Evolutionary conservation across 2,797 vertebrate genomes (phyloP), one percentile per base, ranked within the genome.

Genomic region (Coendou prehensilis): DNA sequence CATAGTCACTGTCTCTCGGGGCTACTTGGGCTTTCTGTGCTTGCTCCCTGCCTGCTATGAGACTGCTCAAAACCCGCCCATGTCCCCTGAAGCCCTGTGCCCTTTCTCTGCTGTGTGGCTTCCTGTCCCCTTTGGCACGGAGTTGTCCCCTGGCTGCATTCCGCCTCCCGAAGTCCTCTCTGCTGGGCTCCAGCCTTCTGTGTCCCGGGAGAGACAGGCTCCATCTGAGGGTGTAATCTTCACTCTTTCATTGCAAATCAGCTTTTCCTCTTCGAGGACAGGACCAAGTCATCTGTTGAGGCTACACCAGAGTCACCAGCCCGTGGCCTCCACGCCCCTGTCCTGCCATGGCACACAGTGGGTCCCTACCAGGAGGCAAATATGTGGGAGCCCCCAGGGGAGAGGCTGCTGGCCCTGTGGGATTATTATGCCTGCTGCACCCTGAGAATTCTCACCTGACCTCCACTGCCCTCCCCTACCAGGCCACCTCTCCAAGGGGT

Each of bases 371-470:
- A 67, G 45, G 45, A 80, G 14, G 50, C 67, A 87, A 20, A 7
- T 20, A 33, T 23, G 45, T 73, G 14, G n/a, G 13, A 80, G 26
- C 6, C 3, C 0, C 28, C 14, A n/a, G 50, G 10, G 26, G 45
- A 69, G n/a, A 33, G 26, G 28, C 45, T 50, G 6, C 71, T 41
- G 73, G 52, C 57, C 45, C 45, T 28, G 30, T 17, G 57, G 30
- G 28, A 0, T 45, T 54, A 41, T 52, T 23, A 14, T 14, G 17
- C 4, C 1, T 0, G 26, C n/a, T 83, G 26, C 6, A 22, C 23
- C 64, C n/a, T 52, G 45, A 33, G 85, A 59, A 22, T 63, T 57
- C 86, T 87, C 80, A 28, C 14, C 45, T 78, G 83, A 45, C 75
- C 79, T 71, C 50, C 52, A 26, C 18, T 5, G 30, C 33, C 26